Evolutionary conservation across 2,113 vertebrate species (phyloP).

Genomic region (Megaptera novaeangliae): DNA sequence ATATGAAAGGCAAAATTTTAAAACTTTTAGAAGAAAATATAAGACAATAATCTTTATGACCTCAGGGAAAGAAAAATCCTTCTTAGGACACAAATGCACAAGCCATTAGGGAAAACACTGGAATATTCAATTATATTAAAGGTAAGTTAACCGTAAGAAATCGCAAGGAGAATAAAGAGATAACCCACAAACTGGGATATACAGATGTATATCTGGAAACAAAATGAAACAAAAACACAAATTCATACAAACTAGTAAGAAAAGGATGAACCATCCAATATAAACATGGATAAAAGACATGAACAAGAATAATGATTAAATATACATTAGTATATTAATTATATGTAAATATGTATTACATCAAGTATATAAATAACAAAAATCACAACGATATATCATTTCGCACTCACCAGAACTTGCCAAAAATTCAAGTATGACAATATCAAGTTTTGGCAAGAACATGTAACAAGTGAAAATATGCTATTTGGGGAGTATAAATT

Average conservation of each 20-base stretch:
- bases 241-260: background rate
- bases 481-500: background rate
- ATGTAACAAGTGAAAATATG: background rate
- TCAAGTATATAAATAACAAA: constrained; percentile 20
- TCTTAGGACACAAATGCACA: constrained; percentile 19
- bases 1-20: constrained; percentile 12
- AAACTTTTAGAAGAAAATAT: constrained; percentile 14
- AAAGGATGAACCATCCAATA: background rate
- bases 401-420: background rate
- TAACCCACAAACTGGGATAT: background rate
- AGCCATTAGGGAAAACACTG: background rate
- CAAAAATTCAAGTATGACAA: constrained; percentile 9
- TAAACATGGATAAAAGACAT: background rate
- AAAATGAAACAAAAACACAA: constrained; percentile 4
- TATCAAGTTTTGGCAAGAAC: background rate
- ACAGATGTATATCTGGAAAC: background rate
- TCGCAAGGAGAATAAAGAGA: background rate
- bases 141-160: background rate
- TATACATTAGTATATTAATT: background rate
- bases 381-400: background rate
- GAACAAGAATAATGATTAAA: background rate
- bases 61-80: constrained; percentile 12
- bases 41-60: background rate
- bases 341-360: background rate
- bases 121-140: constrained; percentile 7